phyloP scores from a whole-genome alignment of 1,140 invertebrate species.

The Pseudoatta argentina region DNA sequence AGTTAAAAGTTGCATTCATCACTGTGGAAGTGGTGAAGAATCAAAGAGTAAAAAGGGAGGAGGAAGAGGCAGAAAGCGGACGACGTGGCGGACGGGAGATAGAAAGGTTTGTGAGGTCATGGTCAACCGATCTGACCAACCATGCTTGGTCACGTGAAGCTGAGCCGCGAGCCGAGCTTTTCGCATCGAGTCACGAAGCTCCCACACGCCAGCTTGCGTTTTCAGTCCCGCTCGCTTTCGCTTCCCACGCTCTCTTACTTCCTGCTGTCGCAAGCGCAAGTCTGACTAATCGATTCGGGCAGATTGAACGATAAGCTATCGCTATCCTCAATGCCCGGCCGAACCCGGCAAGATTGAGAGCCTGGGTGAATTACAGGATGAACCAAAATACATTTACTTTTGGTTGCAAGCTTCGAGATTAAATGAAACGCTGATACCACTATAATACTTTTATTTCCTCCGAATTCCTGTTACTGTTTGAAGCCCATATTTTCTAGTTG shows the following conservation, averaged over 20 bases:
- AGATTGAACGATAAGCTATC: slow-evolving; percentile 57
- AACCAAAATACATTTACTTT: neutral
- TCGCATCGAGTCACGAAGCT: slow-evolving; percentile 52
- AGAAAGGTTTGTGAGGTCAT: slow-evolving; percentile 62
- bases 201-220: slow-evolving; percentile 53
- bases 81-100: slow-evolving; percentile 24
- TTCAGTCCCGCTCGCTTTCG: slow-evolving; percentile 24
- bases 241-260: slow-evolving; percentile 65
- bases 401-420: neutral
- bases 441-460: neutral
- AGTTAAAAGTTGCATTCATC: neutral
- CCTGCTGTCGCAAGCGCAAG: slow-evolving; percentile 32
- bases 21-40: neutral
- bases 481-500: neutral
- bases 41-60: too few relatives aligned
- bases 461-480: neutral
- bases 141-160: slow-evolving; percentile 56
- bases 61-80: neutral
- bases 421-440: neutral
- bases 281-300: slow-evolving; percentile 59
- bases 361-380: neutral
- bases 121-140: slow-evolving; percentile 47
- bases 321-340: slow-evolving; percentile 13
- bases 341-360: neutral
- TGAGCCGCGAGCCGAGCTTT: slow-evolving; percentile 51